Evolutionary conservation across 2,888 invertebrate species (phyloP).

Genomic region (Rapana venosa): DNA sequence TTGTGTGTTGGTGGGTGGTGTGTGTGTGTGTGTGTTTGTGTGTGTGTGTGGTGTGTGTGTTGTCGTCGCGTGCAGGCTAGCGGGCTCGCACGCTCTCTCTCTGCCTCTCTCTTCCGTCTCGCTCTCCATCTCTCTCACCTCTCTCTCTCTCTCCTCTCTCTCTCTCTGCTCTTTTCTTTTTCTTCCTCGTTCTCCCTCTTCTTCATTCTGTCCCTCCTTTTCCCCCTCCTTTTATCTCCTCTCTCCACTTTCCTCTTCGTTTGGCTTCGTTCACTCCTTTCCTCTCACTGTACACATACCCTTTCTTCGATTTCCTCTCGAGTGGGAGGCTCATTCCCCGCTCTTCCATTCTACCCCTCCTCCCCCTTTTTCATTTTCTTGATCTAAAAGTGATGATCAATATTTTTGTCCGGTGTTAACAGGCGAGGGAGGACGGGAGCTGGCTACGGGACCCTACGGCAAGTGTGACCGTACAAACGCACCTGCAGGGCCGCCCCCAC

Average conservation of each 20-base stretch:
- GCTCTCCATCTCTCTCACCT: no score
- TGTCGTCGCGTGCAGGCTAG: not conserved
- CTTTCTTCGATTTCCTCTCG: no score
- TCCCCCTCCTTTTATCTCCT: not conserved
- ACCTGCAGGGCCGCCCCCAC: conserved; percentile 81
- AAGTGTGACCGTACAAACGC: conserved; percentile 32
- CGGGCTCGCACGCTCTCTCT: no score
- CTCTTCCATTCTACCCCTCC: no score
- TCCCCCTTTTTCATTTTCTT: not conserved
- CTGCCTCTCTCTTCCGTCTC: no score
- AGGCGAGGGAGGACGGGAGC: conserved; percentile 69
- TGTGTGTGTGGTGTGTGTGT: not conserved
- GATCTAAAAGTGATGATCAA: not conserved
- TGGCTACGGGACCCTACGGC: conserved; percentile 63
- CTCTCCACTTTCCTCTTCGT: no score
- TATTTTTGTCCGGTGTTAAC: not conserved
- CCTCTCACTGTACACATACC: no score
- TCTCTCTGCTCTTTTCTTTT: no score
- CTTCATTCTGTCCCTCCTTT: not conserved
- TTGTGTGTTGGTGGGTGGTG: no score
- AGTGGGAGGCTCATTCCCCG: no score
- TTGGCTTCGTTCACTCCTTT: no score
- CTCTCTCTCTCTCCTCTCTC: no score
- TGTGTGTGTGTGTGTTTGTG: not conserved
- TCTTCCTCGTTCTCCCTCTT: not conserved